These are phyloP conservation scores for Lophius americanus DNA, from an alignment of 2,797 vertebrate genomes.

Conservation along the genomic window DNA sequence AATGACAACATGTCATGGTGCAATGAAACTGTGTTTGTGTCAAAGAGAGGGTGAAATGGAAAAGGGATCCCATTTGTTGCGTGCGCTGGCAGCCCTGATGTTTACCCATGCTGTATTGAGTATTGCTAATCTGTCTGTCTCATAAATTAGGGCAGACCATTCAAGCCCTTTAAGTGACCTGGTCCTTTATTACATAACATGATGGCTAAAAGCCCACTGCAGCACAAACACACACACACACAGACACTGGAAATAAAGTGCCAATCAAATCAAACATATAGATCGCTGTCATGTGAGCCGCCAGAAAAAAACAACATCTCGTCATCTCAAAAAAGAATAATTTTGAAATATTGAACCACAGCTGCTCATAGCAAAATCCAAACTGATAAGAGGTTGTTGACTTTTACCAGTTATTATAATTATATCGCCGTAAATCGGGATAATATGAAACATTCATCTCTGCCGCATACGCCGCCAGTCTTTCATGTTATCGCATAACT, in stretches of 20 bases:
- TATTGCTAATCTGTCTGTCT: conserved; percentile 50
- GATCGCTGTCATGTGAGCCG: conserved; percentile 3
- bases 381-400: neutral
- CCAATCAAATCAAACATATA: conserved; percentile 14
- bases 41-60: conserved; percentile 16
- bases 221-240: conserved; percentile 7
- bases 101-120: conserved; percentile 41
- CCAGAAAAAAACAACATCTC: conserved; percentile 1
- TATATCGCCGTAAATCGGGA: too few relatives aligned
- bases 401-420: neutral
- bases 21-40: neutral
- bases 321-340: neutral
- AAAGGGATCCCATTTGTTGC: conserved; percentile 37
- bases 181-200: conserved; percentile 64
- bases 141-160: conserved; percentile 49
- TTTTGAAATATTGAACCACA: neutral
- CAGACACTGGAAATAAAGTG: conserved; percentile 2
- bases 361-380: neutral
- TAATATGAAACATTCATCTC: too few relatives aligned
- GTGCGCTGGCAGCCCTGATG: conserved; percentile 18
- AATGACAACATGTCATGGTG: neutral
- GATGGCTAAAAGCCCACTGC: conserved; percentile 27
- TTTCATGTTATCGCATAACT: too few relatives aligned
- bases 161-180: conserved; percentile 52
- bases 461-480: too few relatives aligned